A percentile compares a stretch with the other conserved stretches of the same genome.
These are phyloP conservation scores for Coregonus suidteri DNA, from an alignment of 2,797 vertebrate species.

Conservation along the genomic window DNA sequence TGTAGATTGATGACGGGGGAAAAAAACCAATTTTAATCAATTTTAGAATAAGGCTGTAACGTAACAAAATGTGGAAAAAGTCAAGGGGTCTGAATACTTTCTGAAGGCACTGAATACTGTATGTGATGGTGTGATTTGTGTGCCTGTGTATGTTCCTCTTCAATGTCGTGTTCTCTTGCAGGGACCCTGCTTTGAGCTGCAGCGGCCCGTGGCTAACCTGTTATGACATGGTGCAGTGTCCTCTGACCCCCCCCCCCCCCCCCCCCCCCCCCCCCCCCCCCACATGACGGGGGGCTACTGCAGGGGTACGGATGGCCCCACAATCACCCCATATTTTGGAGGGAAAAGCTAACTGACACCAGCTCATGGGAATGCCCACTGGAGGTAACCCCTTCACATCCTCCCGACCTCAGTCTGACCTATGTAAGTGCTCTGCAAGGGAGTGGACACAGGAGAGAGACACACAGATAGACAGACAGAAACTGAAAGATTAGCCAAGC, in stretches of 20 bases:
- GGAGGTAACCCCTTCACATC: constrained; percentile 1
- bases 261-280: constrained; percentile 26
- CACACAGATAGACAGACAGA: too few species aligned
- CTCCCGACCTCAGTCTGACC: too few species aligned
- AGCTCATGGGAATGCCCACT: constrained; percentile 2
- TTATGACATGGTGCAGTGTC: constrained; percentile 48
- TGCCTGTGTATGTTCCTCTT: constrained; percentile 10
- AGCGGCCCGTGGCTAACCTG: constrained; percentile 48
- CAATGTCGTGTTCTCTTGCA: constrained; percentile 12
- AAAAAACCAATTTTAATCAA: too few species aligned
- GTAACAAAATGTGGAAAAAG: too few species aligned
- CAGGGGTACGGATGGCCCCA: too few species aligned
- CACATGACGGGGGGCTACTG: background rate
- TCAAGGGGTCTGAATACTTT: too few species aligned
- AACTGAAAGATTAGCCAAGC: too few species aligned
- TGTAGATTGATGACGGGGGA: too few species aligned
- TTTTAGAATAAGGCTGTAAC: too few species aligned
- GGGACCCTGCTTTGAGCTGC: constrained; percentile 36
- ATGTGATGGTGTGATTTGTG: background rate
- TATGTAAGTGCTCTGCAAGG: too few species aligned
- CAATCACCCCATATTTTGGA: constrained; percentile 1
- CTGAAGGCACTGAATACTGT: too few species aligned
- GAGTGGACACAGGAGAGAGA: too few species aligned
- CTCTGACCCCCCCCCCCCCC: constrained; percentile 14
- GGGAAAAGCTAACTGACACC: constrained; percentile 11